phyloP scores from a whole-genome alignment of 2,888 invertebrate species.

The Nomada fabriciana region DNA sequence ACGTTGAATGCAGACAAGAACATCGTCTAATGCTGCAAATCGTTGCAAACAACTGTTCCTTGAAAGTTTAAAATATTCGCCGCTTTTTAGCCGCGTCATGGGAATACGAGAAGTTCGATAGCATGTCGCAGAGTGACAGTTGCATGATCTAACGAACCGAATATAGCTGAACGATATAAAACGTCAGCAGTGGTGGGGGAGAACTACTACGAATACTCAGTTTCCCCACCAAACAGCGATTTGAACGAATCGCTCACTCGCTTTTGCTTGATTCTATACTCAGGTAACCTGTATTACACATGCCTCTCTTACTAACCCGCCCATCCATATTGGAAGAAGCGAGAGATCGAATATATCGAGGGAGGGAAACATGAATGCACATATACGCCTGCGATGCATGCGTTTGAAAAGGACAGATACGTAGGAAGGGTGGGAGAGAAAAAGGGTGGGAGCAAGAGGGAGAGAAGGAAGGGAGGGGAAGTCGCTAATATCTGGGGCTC shows the following conservation, averaged over 20 bases:
- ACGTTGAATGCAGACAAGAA: neutral
- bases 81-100: constrained; percentile 52
- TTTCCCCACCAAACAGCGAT: constrained; percentile 45
- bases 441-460: constrained; percentile 24
- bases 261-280: constrained; percentile 46
- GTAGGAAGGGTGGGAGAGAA: constrained; percentile 16
- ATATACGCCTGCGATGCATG: constrained; percentile 10
- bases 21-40: neutral
- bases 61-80: constrained; percentile 45
- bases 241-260: constrained; percentile 64
- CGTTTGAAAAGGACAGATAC: constrained; percentile 20
- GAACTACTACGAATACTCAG: constrained; percentile 58
- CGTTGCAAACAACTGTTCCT: constrained; percentile 27
- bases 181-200: constrained; percentile 60
- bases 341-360: constrained; percentile 28
- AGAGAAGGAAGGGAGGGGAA: constrained; percentile 72
- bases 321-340: constrained; percentile 53
- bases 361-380: constrained; percentile 10
- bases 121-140: constrained; percentile 73
- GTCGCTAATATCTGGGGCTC: constrained; percentile 85
- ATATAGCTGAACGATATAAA: constrained; percentile 75
- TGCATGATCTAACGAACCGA: constrained; percentile 77
- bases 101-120: constrained; percentile 70
- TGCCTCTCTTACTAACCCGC: constrained; percentile 55
- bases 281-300: constrained; percentile 58